Evolutionary conservation across 1,140 invertebrate species (phyloP), one percentile per base, ranked within the genome.

Genomic region (Tetraneura akinire): DNA sequence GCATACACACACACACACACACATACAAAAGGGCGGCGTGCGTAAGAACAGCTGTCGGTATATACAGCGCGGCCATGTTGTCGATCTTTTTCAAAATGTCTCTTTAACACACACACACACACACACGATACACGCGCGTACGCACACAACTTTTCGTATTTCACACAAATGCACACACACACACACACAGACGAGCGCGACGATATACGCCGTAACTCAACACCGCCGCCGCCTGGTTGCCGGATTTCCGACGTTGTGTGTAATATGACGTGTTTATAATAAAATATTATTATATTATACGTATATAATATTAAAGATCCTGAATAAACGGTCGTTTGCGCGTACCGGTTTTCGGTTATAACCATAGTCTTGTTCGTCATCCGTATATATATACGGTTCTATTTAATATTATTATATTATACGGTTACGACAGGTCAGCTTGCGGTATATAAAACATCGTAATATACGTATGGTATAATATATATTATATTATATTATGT

Each of bases 61-160:
- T 49, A n/a, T 71, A 47, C 55, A 23, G 71, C 32, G 74, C 74
- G 37, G 74, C 74, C 74, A 78, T 78, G 55, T 78, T 78, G 74
- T 78, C 74, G 74, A 78, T 78, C 74, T 55, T 78, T 78, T 78
- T 78, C 74, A 60, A 78, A 78, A 78, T 78, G 74, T 78, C 74
- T 78, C 74, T 78, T 78, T 78, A 78, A 62, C 74, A 37, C 55
- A 78, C 55, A 26, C 55, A 53, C 70, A 57, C 73, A 32, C 73
- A 76, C 73, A 32, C 53, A 60, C 55, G n/a, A 37, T 55, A 78
- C 55, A 26, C 55, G 55, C 70, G 42, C 73, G 51, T 53, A 76
- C 73, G 53, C 53, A 60, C 55, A 78, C 74, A 62, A 62, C 74
- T 78, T 78, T 78, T 78, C 74, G 53, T 60, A 78, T 57, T 42